phyloP scores from a whole-genome alignment of 2,113 vertebrate genomes.

The Zosterops hypoxanthus region DNA sequence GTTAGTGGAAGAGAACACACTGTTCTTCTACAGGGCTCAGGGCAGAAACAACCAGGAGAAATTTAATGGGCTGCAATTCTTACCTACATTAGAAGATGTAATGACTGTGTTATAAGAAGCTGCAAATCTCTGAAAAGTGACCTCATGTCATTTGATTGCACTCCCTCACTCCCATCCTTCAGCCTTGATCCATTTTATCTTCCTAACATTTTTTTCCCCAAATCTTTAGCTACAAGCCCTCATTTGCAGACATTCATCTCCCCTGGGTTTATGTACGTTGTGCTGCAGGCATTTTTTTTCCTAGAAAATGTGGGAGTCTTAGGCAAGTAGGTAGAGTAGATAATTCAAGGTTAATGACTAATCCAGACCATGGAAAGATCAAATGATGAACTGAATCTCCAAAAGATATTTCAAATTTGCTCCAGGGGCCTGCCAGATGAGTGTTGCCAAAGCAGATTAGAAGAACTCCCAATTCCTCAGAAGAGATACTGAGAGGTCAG shows the following conservation, averaged over 20 bases:
- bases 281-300: neutral
- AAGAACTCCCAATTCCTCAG: conserved; percentile 31
- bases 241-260: neutral
- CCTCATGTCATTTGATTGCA: neutral
- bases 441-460: conserved; percentile 60
- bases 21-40: neutral
- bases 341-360: conserved; percentile 56
- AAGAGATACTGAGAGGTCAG: conserved; percentile 52
- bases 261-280: neutral
- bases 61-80: neutral
- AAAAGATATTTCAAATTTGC: conserved; percentile 41
- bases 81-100: neutral
- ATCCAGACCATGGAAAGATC: conserved; percentile 46
- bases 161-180: neutral
- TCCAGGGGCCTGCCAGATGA: conserved; percentile 34
- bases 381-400: conserved; percentile 42
- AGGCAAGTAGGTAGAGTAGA: conserved; percentile 14
- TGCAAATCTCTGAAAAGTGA: neutral
- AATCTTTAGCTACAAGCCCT: neutral
- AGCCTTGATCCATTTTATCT: neutral
- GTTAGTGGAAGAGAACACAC: neutral
- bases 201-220: neutral
- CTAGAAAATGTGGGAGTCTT: conserved; percentile 22
- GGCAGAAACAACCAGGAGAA: neutral
- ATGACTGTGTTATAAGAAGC: neutral